A percentile compares a stretch with the other conserved stretches of the same genome.
These are phyloP conservation scores for Oryzias dopingdopingensis DNA, from an alignment of 2,797 vertebrate species.

Conservation along the genomic window DNA sequence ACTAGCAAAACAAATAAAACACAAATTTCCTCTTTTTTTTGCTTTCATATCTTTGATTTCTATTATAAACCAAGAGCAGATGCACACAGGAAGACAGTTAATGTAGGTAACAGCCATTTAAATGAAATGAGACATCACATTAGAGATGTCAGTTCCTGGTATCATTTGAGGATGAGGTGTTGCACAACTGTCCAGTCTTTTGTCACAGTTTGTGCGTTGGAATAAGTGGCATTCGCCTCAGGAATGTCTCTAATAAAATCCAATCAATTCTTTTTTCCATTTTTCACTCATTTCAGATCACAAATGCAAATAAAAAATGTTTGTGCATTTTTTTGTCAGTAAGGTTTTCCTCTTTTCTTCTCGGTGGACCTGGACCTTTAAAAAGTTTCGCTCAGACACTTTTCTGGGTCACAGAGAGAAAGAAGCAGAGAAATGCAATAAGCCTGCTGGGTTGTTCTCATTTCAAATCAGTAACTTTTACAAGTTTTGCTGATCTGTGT, in stretches of 20 bases:
- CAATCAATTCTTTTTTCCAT: no score
- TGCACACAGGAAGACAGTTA: not conserved
- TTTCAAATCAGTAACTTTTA: not conserved
- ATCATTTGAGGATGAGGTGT: not conserved
- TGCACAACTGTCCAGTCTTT: slow-evolving; percentile 11
- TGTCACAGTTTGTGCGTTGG: slow-evolving; percentile 11
- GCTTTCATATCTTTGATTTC: no score
- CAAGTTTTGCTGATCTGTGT: no score
- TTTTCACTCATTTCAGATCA: no score
- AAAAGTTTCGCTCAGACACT: not conserved
- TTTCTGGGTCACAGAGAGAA: slow-evolving; percentile 3
- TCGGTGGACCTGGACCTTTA: not conserved
- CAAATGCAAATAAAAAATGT: no score
- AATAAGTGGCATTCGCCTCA: not conserved
- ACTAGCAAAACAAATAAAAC: no score
- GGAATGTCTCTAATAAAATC: not conserved
- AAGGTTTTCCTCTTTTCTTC: no score
- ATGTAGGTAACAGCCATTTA: not conserved
- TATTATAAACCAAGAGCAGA: no score
- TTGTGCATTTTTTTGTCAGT: no score
- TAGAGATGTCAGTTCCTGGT: not conserved
- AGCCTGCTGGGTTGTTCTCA: not conserved
- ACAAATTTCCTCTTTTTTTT: no score
- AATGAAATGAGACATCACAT: not conserved
- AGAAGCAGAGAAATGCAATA: not conserved